Base-by-base conservation (phyloP, 2,113 vertebrate species). In the Notiomystis cincta region DNA sequence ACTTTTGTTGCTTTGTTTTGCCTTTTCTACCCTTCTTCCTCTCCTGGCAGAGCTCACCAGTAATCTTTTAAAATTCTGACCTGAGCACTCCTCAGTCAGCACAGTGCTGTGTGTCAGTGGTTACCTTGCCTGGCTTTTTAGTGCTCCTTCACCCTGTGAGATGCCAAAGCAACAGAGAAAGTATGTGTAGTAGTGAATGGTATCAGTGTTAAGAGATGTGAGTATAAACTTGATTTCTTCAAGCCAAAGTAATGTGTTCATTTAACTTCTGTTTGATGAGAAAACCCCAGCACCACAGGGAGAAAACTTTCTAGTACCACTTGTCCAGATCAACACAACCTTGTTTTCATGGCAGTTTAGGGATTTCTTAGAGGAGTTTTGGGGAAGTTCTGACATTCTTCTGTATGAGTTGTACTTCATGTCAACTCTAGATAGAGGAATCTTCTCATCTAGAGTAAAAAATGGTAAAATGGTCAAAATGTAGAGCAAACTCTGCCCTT, bases 401-500 rank as follows among this genome's bases (percentile, higher is more conserved):
- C 42, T 51, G 1, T 73, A 13, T 23, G 7, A 51, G 44, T 75
- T 44, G 20, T 35, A 61, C 15, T 87, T 82, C 9, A 4, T 54
- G 28, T 72, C 31, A 77, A 9, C 20, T 79, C n/a, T 14, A n/a
- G 25, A 23, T 44, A 61, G 9, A 76, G 48, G 42, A 53, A 61
- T 48, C 28, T 67, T 57, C 40, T 75, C 23, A 14, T 19, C 24
- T 76, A 11, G 14, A 69, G 23, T 44, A 28, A 87, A 80, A 47
- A 72, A 45, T 1, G 12, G 42, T 61, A 42, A 33, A 87, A 54
- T 65, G 3, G 35, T 71, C 45, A 47, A 64, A 71, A 42, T 50
- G 22, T 17, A 20, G 42, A 60, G 19, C 0, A 0, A 87, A 21
- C 14, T 71, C 37, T 80, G 38, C 21, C 27, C 11, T 37, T n/a